Conservation (phyloP, 1,140 invertebrate species). For the Drosophila miranda region DNA sequence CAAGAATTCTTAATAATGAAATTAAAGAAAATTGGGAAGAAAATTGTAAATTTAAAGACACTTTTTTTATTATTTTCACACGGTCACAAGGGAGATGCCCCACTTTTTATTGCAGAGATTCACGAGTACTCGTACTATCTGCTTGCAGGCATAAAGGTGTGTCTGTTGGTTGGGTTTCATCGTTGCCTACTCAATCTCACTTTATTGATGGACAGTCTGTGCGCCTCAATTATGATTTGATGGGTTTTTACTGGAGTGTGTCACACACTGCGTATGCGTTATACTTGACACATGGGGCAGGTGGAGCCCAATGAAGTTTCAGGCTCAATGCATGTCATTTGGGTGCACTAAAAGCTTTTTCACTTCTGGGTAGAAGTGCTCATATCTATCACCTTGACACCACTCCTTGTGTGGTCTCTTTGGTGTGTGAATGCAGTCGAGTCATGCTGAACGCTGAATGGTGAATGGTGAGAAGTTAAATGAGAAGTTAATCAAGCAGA, state of each 20-base stretch:
- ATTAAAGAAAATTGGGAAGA: too few species aligned
- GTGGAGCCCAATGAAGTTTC: slow-evolving; percentile 8
- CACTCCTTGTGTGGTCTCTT: too few species aligned
- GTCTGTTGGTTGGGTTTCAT: not conserved
- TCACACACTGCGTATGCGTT: slow-evolving; percentile 5
- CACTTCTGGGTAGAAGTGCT: too few species aligned
- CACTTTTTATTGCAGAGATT: too few species aligned
- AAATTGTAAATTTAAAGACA: too few species aligned
- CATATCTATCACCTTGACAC: too few species aligned
- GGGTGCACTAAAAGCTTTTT: slow-evolving; percentile 4
- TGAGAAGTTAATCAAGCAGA: slow-evolving; percentile 32
- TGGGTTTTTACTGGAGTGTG: slow-evolving; percentile 10
- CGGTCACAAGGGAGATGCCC: too few species aligned
- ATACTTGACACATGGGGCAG: not conserved
- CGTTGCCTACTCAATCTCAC: not conserved
- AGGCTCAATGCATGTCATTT: not conserved
- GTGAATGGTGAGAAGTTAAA: slow-evolving; percentile 26
- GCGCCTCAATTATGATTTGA: slow-evolving; percentile 30
- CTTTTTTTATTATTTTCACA: too few species aligned
- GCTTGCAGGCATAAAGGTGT: too few species aligned
- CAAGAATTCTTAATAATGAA: too few species aligned
- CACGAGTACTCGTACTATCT: too few species aligned
- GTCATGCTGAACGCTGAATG: not conserved
- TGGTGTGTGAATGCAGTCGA: not conserved
- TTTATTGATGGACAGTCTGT: slow-evolving; percentile 1